phyloP scores from a whole-genome alignment of 2,113 vertebrate genomes.

The Xenopus laevis region DNA sequence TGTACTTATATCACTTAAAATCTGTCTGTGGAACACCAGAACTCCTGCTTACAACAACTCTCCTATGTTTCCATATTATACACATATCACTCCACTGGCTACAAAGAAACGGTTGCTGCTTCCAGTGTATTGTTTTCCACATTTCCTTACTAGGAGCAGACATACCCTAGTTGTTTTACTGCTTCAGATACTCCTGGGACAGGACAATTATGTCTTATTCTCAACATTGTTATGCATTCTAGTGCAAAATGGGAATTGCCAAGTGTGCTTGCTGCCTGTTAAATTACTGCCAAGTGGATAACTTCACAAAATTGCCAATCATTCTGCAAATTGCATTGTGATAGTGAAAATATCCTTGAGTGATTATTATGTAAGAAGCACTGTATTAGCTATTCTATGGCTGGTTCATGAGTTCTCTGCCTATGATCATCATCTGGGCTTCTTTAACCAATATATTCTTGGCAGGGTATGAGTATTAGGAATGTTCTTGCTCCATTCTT shows the following conservation, averaged over 20 bases:
- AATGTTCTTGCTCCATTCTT: too few species aligned
- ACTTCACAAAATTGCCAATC: neutral
- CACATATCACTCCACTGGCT: neutral
- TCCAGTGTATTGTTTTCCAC: neutral
- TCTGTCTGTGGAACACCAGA: too few species aligned
- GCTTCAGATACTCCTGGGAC: neutral
- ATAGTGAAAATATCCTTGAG: neutral
- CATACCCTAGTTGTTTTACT: neutral
- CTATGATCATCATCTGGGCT: neutral
- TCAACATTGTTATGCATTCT: neutral
- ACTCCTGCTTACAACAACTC: too few species aligned
- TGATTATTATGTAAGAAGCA: neutral
- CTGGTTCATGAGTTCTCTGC: neutral
- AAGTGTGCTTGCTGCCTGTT: constrained; percentile 2
- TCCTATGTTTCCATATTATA: too few species aligned
- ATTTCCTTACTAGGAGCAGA: neutral
- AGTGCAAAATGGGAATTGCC: neutral
- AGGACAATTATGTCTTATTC: neutral
- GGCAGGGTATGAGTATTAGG: too few species aligned
- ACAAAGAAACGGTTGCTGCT: neutral
- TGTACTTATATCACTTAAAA: too few species aligned
- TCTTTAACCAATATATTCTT: neutral
- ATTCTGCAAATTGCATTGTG: neutral
- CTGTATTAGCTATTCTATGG: neutral
- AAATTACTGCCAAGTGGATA: constrained; percentile 3